Evolutionary conservation across 1,140 invertebrate species (phyloP).

Genomic region (Schlechtendalia chinensis): DNA sequence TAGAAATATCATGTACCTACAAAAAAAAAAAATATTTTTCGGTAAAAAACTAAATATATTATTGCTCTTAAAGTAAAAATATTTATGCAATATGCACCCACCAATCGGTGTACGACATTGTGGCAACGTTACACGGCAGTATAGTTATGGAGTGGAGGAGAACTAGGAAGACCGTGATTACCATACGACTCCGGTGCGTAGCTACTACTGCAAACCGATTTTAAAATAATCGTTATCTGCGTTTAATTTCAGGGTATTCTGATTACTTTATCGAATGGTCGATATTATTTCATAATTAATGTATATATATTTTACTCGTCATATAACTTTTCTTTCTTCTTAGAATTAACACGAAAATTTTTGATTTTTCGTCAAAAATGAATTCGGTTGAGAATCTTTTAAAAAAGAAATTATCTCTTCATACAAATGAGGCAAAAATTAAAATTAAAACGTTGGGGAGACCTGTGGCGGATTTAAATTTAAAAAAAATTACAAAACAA

Average conservation of each 20-base stretch:
- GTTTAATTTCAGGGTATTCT: background rate
- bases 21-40: constrained; percentile 5
- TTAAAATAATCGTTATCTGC: background rate
- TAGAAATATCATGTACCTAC: background rate
- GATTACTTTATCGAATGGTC: background rate
- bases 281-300: too few relatives aligned
- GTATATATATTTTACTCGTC: too few relatives aligned
- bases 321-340: too few relatives aligned
- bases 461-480: too few relatives aligned
- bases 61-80: background rate
- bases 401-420: too few relatives aligned
- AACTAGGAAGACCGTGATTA: background rate
- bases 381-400: too few relatives aligned
- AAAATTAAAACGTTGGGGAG: too few relatives aligned
- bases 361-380: too few relatives aligned
- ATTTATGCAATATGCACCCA: background rate
- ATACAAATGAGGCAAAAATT: too few relatives aligned
- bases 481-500: too few relatives aligned
- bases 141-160: background rate
- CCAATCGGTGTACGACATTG: background rate
- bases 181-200: background rate
- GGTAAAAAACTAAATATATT: constrained; percentile 10
- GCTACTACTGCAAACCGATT: background rate
- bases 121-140: background rate
- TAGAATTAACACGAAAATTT: too few relatives aligned